Conservation (phyloP, 2,797 vertebrate genomes). For the Sardinella longiceps region DNA sequence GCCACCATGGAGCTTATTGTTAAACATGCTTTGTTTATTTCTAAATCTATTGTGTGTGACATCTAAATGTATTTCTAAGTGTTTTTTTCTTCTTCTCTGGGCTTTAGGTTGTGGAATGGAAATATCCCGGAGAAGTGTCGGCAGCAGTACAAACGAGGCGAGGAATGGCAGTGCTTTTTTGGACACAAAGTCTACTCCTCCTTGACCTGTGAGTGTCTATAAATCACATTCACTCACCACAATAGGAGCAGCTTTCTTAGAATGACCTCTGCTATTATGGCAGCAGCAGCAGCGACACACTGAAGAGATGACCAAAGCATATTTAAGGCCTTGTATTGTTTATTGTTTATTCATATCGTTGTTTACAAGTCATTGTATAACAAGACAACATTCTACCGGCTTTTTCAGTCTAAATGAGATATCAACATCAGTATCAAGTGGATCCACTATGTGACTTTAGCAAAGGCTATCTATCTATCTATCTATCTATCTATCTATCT, state of each 20-base stretch:
- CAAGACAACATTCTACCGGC: too few relatives aligned
- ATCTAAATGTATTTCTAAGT: not conserved
- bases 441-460: too few relatives aligned
- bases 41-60: too few relatives aligned
- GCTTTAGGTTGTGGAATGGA: slow-evolving; percentile 80
- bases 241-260: not conserved
- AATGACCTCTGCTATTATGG: not conserved
- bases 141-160: slow-evolving; percentile 77
- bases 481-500: too few relatives aligned
- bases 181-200: slow-evolving; percentile 80
- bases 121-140: slow-evolving; percentile 80
- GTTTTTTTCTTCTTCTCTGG: not conserved
- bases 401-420: too few relatives aligned
- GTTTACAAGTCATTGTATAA: too few relatives aligned
- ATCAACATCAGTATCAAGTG: too few relatives aligned
- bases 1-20: not conserved
- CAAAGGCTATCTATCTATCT: too few relatives aligned
- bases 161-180: slow-evolving; percentile 87
- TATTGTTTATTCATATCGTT: too few relatives aligned
- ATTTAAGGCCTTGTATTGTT: too few relatives aligned
- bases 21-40: not conserved
- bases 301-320: not conserved
- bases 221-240: slow-evolving; percentile 6
- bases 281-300: not conserved
- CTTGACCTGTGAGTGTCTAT: slow-evolving; percentile 75